Conservation (phyloP, 2,888 invertebrate species). For the Coelopa pilipes region DNA sequence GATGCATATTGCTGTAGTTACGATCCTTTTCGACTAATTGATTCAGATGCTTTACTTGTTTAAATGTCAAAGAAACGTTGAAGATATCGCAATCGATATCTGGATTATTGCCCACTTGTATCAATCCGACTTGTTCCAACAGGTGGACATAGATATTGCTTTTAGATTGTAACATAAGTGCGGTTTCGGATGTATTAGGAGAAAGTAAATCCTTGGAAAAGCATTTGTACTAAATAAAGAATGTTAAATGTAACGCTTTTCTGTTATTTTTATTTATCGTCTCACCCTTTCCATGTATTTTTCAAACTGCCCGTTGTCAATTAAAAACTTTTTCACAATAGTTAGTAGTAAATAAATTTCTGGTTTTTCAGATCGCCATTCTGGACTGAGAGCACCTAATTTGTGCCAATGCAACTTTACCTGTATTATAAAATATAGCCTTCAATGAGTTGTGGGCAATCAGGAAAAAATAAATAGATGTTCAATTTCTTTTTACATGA, state of each 20-base stretch:
- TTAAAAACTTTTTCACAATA: slow-evolving; percentile 69
- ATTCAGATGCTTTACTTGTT: slow-evolving; percentile 53
- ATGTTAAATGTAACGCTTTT: slow-evolving; percentile 5
- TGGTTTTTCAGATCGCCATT: slow-evolving; percentile 72
- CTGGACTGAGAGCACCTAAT: slow-evolving; percentile 71
- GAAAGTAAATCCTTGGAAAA: slow-evolving; percentile 47
- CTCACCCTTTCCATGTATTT: slow-evolving; percentile 48
- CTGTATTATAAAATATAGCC: slow-evolving; percentile 49
- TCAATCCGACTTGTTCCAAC: slow-evolving; percentile 59
- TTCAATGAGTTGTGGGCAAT: background rate
- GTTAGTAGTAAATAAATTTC: slow-evolving; percentile 73
- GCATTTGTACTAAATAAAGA: slow-evolving; percentile 47
- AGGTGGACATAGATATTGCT: slow-evolving; percentile 61
- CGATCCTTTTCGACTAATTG: slow-evolving; percentile 49
- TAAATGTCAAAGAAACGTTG: slow-evolving; percentile 57
- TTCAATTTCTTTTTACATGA: slow-evolving; percentile 50
- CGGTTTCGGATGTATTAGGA: slow-evolving; percentile 52
- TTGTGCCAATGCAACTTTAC: slow-evolving; percentile 73
- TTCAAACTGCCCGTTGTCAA: slow-evolving; percentile 55
- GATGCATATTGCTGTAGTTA: slow-evolving; percentile 7
- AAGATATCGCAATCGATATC: slow-evolving; percentile 60
- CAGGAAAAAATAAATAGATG: too few relatives aligned
- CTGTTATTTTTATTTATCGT: background rate
- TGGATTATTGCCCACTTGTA: slow-evolving; percentile 63
- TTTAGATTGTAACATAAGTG: slow-evolving; percentile 62